Percentiles rank a stretch among this genome's conserved stretches.
Evolutionary conservation across 53 echinoderm and acorn worm species (phyloP).

Genomic region (Crossaster papposus): DNA sequence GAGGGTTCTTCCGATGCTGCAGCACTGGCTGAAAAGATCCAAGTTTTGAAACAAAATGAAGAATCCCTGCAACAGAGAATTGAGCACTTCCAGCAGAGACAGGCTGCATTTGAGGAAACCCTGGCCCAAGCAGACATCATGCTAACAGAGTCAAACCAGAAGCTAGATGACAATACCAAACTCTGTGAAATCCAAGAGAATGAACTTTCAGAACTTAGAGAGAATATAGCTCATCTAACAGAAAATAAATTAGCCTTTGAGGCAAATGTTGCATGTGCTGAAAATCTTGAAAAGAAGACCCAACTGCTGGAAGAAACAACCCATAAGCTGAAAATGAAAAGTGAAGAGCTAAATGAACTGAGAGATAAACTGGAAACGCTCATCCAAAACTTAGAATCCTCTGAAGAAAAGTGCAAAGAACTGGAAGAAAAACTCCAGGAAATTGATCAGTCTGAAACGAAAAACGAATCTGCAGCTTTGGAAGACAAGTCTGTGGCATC

Average conservation of each 20-base stretch:
- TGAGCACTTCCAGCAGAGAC: conserved; percentile 71
- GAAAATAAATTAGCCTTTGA: conserved; percentile 27
- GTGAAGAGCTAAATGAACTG: conserved; percentile 7
- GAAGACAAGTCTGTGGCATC: conserved; percentile 56
- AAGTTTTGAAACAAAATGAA: background rate
- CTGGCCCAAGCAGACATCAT: conserved; percentile 87
- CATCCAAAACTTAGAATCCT: conserved; percentile 36
- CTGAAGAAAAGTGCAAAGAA: conserved; percentile 26
- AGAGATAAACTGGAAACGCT: conserved; percentile 35
- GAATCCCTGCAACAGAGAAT: conserved; percentile 40
- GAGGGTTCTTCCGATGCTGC: conserved; percentile 28
- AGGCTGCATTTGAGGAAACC: conserved; percentile 87
- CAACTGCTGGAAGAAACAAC: conserved; percentile 30
- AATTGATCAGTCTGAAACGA: conserved; percentile 27
- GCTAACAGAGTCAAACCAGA: conserved; percentile 65
- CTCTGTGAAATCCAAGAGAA: conserved; percentile 19
- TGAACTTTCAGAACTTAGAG: conserved; percentile 12
- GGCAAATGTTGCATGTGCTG: conserved; percentile 12
- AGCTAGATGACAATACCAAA: conserved; percentile 52
- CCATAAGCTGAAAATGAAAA: conserved; percentile 12
- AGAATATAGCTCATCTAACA: conserved; percentile 14
- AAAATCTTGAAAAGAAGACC: conserved; percentile 34
- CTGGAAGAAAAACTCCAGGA: conserved; percentile 50
- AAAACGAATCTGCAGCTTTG: background rate
- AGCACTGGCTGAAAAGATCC: conserved; percentile 4